Percentiles rank a stretch among this genome's conserved stretches.
These are phyloP conservation scores for Daphoenositta chrysoptera DNA, from an alignment of 2,113 vertebrate species.

Conservation along the genomic window DNA sequence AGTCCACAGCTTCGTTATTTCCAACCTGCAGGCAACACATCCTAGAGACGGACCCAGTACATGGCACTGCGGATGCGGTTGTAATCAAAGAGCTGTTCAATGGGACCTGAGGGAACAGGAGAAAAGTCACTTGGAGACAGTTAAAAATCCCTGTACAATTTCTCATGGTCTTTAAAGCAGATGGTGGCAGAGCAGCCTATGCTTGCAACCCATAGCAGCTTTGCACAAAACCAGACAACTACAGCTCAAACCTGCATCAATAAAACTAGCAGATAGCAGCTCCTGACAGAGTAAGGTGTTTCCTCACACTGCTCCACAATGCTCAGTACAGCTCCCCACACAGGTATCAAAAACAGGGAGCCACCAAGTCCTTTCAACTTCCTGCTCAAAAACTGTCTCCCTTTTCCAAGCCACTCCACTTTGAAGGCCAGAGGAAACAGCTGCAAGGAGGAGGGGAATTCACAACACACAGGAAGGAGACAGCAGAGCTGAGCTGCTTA, in stretches of 20 bases:
- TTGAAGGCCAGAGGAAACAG: conserved; percentile 29
- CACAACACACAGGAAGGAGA: conserved; percentile 37
- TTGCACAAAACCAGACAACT: not conserved
- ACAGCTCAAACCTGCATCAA: not conserved
- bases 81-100: conserved; percentile 93
- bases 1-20: not conserved
- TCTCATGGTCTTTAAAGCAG: not conserved
- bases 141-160: not conserved
- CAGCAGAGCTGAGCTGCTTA: conserved; percentile 56
- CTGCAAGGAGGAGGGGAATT: not conserved
- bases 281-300: not conserved
- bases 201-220: not conserved
- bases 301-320: not conserved
- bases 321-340: not conserved
- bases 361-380: not conserved
- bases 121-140: not conserved
- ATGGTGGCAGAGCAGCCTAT: not conserved
- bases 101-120: conserved; percentile 79
- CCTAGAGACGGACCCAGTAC: conserved; percentile 93
- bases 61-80: conserved; percentile 92
- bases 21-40: not conserved
- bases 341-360: not conserved
- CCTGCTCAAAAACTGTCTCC: not conserved
- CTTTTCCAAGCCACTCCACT: not conserved
- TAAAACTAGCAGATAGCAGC: not conserved